Evolutionary conservation across 2,888 invertebrate species (phyloP), one percentile per base, ranked within the genome.

Genomic region (Caenorhabditis sp.): DNA sequence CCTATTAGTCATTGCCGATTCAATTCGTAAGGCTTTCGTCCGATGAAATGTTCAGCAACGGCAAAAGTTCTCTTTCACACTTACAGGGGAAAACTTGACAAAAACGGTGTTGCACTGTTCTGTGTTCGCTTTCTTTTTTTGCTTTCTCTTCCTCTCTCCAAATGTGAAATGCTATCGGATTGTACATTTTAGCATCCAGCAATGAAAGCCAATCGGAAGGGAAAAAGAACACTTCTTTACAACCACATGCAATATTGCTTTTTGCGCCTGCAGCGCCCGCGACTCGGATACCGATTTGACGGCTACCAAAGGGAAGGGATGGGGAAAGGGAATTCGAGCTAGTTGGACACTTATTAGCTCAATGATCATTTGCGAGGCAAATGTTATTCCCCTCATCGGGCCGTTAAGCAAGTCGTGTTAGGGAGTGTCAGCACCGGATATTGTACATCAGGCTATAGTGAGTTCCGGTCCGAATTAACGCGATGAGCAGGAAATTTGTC

Each of bases 221-320:
- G 24, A 11, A n/a, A 24, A 39, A 41, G 20, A 24, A 43, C 24
- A 48, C 27, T 62, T 58, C 48, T 53, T 35, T 59, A 53, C 53
- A 71, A 59, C 61, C 55, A 61, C 58, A 68, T 61, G 17, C 17
- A 26, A 71, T 62, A 62, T 71, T 71, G 48, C 45, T 70, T 59
- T 59, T 71, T 5, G 24, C 27, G 20, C 13, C 35, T 15, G 22
- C 17, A 46, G 20, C n/a, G 20, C 11, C 13, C n/a, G n/a, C n/a
- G n/a, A n/a, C n/a, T n/a, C 20, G 45, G 13, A 7, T 5, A 65
- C 15, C 26, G 32, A 24, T 9, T 9, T 7, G 26, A 27, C 15
- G 37, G 15, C 24, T 41, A 26, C 50, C 48, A 41, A 8, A 13
- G 24, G 30, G 13, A 20, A 30, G 39, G 26, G 7, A 9, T 3